Base-by-base conservation (phyloP, 2,888 invertebrate genomes). In the Melanargia galathea region DNA sequence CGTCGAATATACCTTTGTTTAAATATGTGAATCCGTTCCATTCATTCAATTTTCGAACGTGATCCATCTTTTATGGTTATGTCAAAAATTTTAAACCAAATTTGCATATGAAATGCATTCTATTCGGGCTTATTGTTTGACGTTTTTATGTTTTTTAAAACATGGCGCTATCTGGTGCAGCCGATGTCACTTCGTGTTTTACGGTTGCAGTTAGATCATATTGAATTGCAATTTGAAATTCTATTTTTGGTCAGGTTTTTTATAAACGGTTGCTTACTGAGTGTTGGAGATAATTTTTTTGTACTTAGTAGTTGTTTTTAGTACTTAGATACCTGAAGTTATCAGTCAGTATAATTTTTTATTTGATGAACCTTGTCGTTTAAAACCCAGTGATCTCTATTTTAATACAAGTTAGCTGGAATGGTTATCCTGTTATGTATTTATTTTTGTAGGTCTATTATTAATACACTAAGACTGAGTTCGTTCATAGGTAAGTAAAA, bases 61-160 rank as follows among this genome's bases (percentile, higher is more conserved):
- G 84, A 87, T 84, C 84, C 81, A 85, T 87, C 89, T 86, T 84
- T 87, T 87, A 84, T 88, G 82, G 83, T 80, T 83, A 80, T 82
- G 88, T 88, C 90, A 88, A 81, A 81, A 80, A 77, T 75, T 75
- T 76, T 75, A 69, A 66, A 68, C 76, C 83, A 77, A 71, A 77
- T 90, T 90, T 90, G 87, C 90, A 90, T 90, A 89, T 87, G 86
- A 90, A 90, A 79, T 72, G 79, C 69, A 58, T 56, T 69, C 70
- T 69, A 70, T 73, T 73, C 73, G 67, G 64, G 69, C 66, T 68
- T 67, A 74, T 74, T 78, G 78, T 79, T 73, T 67, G 73, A 68
- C 75, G 75, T 81, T 79, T 75, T 78, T 73, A 75, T 76, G 73
- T 78, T 74, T 80, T 72, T 75, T 75, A 71, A 70, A 65, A 66